Percentiles rank a stretch among this genome's conserved stretches.
These are phyloP conservation scores for Drosophila albomicans DNA, from an alignment of 1,140 invertebrate genomes.

Conservation along the genomic window DNA sequence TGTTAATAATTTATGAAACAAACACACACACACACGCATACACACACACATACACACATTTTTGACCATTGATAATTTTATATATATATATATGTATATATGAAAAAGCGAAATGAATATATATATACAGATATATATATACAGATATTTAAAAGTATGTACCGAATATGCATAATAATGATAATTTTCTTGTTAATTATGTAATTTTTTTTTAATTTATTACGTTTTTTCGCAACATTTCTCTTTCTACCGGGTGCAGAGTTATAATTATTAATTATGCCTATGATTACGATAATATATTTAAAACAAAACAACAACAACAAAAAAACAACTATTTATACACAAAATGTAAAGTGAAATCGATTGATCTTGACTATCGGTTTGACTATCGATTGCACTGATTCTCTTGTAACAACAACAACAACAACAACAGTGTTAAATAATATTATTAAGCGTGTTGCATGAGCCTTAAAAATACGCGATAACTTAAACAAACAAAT, in stretches of 20 bases:
- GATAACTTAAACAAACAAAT: conserved; percentile 53
- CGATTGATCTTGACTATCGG: conserved; percentile 8
- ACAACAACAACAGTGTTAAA: conserved; percentile 52
- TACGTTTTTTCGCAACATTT: conserved; percentile 39
- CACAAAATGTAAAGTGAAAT: conserved; percentile 5
- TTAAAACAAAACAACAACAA: conserved; percentile 32
- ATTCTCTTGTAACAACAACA: conserved; percentile 28
- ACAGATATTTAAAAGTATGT: conserved; percentile 10
- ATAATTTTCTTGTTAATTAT: conserved; percentile 69
- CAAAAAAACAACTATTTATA: conserved; percentile 53
- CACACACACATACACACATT: conserved; percentile 40
- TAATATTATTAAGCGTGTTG: conserved; percentile 29
- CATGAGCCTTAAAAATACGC: conserved; percentile 35
- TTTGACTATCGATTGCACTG: conserved; percentile 5
- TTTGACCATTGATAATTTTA: conserved; percentile 82
- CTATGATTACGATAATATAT: conserved; percentile 36
- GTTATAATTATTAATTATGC: conserved; percentile 47
- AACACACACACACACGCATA: conserved; percentile 39
- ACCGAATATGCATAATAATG: conserved; percentile 52
- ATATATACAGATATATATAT: conserved; percentile 37
- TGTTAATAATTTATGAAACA: conserved; percentile 79
- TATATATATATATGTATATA: conserved; percentile 61
- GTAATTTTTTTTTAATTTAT: conserved; percentile 69
- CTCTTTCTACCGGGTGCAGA: conserved; percentile 65
- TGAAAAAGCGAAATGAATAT: conserved; percentile 34